Conservation (phyloP, 2,888 invertebrate species). For the Frankliniella intonsa region DNA sequence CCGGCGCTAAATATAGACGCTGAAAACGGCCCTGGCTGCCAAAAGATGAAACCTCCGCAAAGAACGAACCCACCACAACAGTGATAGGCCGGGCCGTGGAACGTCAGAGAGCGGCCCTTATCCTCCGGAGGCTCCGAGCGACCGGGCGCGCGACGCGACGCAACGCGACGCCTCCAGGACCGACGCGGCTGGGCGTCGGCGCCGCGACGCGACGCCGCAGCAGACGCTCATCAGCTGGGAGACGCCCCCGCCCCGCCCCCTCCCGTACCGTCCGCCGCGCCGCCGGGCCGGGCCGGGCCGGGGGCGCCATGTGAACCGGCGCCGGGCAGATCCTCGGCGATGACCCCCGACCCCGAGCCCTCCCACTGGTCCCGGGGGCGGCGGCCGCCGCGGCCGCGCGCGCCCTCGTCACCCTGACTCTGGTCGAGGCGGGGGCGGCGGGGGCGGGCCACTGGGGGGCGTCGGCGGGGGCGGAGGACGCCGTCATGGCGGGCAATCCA, state of each 20-base stretch:
- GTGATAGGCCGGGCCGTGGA: not conserved
- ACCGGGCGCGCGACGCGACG: not conserved
- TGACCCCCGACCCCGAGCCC: not conserved
- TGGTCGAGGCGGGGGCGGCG: not conserved
- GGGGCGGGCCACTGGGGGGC: not conserved
- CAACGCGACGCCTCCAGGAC: not conserved
- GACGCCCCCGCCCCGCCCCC: not conserved
- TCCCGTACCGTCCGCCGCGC: not conserved
- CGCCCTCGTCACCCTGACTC: not conserved
- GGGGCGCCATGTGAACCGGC: not conserved
- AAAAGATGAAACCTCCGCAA: not conserved
- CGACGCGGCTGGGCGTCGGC: not conserved
- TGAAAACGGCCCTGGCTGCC: not conserved
- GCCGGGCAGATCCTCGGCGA: not conserved
- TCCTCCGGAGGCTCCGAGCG: not conserved
- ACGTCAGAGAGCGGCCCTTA: too few relatives aligned
- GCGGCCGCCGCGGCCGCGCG: not conserved
- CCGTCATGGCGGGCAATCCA: constrained; percentile 36
- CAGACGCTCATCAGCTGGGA: not conserved
- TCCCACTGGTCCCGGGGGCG: not conserved
- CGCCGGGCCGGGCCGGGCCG: not conserved
- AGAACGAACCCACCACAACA: not conserved
- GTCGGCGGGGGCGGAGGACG: not conserved
- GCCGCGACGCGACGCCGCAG: not conserved
- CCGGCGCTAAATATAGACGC: constrained; percentile 7